phyloP scores from a whole-genome alignment of 2,888 invertebrate species.

The Cerceris rybyensis region DNA sequence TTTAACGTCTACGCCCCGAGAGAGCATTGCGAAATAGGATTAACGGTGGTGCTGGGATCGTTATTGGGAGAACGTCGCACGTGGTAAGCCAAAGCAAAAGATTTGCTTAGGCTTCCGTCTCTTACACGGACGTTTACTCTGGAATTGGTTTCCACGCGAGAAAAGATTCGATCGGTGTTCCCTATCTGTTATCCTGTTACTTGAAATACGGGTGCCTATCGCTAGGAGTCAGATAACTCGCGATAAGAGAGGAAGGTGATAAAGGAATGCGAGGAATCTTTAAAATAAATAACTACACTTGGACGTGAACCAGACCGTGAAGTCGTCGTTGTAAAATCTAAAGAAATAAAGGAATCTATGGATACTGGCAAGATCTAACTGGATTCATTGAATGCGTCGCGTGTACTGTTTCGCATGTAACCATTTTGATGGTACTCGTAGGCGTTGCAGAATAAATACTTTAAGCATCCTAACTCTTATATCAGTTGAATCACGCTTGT shows the following conservation, averaged over 20 bases:
- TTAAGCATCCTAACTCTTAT: slow-evolving; percentile 51
- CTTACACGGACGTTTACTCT: slow-evolving; percentile 22
- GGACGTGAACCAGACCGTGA: neutral
- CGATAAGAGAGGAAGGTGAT: slow-evolving; percentile 4
- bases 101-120: slow-evolving; percentile 52
- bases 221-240: slow-evolving; percentile 12
- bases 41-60: slow-evolving; percentile 6
- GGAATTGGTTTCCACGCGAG: slow-evolving; percentile 12
- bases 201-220: slow-evolving; percentile 7
- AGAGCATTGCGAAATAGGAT: slow-evolving; percentile 24
- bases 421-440: slow-evolving; percentile 24
- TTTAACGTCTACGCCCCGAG: neutral
- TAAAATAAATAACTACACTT: neutral
- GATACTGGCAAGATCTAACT: slow-evolving; percentile 6
- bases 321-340: neutral
- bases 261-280: neutral
- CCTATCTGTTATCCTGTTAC: slow-evolving; percentile 22
- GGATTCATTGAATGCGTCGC: slow-evolving; percentile 19
- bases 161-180: slow-evolving; percentile 13
- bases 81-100: slow-evolving; percentile 10
- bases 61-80: slow-evolving; percentile 10
- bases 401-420: neutral
- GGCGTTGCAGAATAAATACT: slow-evolving; percentile 47
- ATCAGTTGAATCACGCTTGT: slow-evolving; percentile 63
- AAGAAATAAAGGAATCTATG: neutral